phyloP scores from a whole-genome alignment of 2,888 invertebrate species.

The Hanleya hanleyi region DNA sequence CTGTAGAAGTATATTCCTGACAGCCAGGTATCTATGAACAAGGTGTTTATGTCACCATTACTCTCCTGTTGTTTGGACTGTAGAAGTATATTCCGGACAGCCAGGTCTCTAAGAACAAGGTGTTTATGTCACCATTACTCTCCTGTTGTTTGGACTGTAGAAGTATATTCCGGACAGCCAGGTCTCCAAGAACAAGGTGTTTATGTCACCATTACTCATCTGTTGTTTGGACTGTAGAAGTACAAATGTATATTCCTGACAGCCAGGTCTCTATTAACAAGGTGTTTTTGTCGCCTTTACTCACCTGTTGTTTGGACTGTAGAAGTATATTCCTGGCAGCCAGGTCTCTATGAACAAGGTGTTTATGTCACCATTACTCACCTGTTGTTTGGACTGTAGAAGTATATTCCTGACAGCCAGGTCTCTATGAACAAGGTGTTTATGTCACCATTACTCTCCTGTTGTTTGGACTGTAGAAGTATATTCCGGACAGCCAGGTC shows the following conservation, averaged over 20 bases:
- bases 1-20: slow-evolving; percentile 90
- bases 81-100: slow-evolving; percentile 91
- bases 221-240: background rate
- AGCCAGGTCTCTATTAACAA: background rate
- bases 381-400: slow-evolving; percentile 81
- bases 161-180: slow-evolving; percentile 93
- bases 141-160: slow-evolving; percentile 81
- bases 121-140: slow-evolving; percentile 88
- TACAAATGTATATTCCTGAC: background rate
- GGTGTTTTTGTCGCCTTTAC: no score
- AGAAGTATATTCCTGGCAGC: background rate
- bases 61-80: slow-evolving; percentile 79
- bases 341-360: background rate
- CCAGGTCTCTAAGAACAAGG: slow-evolving; percentile 93
- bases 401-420: slow-evolving; percentile 94
- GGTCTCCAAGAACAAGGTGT: slow-evolving; percentile 91
- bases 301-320: background rate
- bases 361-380: slow-evolving; percentile 84
- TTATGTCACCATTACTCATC: slow-evolving; percentile 74
- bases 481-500: slow-evolving; percentile 95
- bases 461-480: slow-evolving; percentile 83
- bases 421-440: slow-evolving; percentile 92
- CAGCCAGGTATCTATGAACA: slow-evolving; percentile 94
- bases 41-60: slow-evolving; percentile 83
- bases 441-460: slow-evolving; percentile 84